Evolutionary conservation across 2,888 invertebrate genomes (phyloP).

Genomic region (Diaperis boleti): DNA sequence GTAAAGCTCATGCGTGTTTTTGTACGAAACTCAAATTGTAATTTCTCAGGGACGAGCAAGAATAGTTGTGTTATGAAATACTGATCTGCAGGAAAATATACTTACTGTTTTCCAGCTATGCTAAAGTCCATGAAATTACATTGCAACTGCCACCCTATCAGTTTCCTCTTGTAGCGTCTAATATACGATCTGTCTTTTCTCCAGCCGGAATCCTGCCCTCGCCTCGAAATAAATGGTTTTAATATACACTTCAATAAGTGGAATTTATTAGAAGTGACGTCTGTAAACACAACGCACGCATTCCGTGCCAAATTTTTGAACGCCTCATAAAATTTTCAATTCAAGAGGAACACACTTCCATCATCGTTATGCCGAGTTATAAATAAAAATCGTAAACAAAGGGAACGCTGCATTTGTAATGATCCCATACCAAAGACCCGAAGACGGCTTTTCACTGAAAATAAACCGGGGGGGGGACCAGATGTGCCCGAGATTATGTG

Average conservation of each 20-base stretch:
- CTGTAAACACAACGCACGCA: slow-evolving; percentile 22
- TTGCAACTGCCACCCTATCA: too few species aligned
- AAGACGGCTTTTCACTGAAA: slow-evolving; percentile 23
- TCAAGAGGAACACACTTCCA: slow-evolving; percentile 17
- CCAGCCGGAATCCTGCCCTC: too few species aligned
- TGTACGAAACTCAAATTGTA: too few species aligned
- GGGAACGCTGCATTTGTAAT: slow-evolving; percentile 16
- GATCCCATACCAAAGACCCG: slow-evolving; percentile 11
- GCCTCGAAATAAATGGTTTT: slow-evolving; percentile 15
- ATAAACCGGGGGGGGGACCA: slow-evolving; percentile 13
- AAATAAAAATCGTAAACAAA: slow-evolving; percentile 30
- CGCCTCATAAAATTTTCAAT: slow-evolving; percentile 35
- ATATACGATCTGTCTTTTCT: too few species aligned
- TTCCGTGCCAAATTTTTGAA: slow-evolving; percentile 30
- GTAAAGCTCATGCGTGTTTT: too few species aligned
- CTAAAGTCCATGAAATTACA: too few species aligned
- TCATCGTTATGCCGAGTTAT: slow-evolving; percentile 19
- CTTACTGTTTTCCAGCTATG: too few species aligned
- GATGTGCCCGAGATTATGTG: slow-evolving; percentile 16
- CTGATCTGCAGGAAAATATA: too few species aligned
- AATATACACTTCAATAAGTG: slow-evolving; percentile 28
- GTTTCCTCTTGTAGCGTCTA: too few species aligned
- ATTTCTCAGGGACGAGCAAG: too few species aligned
- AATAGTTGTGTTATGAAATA: too few species aligned
- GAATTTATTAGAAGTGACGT: slow-evolving; percentile 33